Conservation (phyloP, 2,888 invertebrate genomes). For the Stomorhina lunata region DNA sequence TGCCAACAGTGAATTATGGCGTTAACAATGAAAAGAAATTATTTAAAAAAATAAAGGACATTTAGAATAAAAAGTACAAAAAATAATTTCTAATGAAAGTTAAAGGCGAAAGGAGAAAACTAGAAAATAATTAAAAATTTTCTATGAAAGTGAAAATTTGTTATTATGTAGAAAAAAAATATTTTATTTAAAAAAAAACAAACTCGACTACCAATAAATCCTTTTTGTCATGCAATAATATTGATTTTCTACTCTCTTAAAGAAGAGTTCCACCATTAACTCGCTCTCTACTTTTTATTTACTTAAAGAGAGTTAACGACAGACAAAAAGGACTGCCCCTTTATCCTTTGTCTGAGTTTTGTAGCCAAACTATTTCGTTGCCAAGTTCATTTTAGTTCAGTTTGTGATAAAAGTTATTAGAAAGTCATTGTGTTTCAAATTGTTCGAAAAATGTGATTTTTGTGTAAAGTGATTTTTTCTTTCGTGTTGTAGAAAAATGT, state of each 20-base stretch:
- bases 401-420: background rate
- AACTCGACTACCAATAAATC: background rate
- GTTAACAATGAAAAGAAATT: background rate
- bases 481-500: background rate
- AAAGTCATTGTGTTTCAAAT: background rate
- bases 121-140: constrained; percentile 3
- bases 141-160: constrained; percentile 33
- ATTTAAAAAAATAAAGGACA: background rate
- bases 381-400: background rate
- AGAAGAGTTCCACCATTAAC: background rate
- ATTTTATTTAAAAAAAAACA: background rate
- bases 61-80: background rate
- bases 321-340: constrained; percentile 5
- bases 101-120: background rate
- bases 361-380: background rate
- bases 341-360: background rate
- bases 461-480: background rate
- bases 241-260: constrained; percentile 50
- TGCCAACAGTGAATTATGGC: constrained; percentile 10
- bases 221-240: constrained; percentile 26
- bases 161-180: background rate
- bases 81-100: constrained; percentile 4
- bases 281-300: background rate
- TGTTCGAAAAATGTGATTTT: background rate
- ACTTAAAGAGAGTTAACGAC: background rate